A percentile compares a stretch with the other conserved stretches of the same genome.
Conservation (phyloP, 2,113 vertebrate genomes). For the Vanacampus margaritifer region DNA sequence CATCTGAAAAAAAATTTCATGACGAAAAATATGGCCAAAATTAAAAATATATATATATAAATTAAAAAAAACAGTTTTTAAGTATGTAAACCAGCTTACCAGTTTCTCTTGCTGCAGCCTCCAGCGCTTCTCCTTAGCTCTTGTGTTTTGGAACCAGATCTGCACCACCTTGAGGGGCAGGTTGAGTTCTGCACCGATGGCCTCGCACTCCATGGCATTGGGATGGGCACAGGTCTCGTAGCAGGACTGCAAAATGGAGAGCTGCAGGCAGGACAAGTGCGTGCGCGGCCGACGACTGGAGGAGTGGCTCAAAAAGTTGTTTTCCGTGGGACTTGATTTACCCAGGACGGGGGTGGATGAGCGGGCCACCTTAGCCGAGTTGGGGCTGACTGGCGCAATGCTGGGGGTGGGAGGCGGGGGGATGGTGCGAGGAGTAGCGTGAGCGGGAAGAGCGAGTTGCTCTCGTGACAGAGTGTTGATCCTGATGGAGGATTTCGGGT, state of each 20-base stretch:
- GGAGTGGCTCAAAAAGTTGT: slow-evolving; percentile 65
- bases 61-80: neutral
- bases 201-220: slow-evolving; percentile 85
- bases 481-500: slow-evolving; percentile 70
- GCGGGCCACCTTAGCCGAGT: slow-evolving; percentile 47
- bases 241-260: slow-evolving; percentile 87
- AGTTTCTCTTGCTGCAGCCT: slow-evolving; percentile 80
- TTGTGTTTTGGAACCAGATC: slow-evolving; percentile 92
- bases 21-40: too few relatives aligned
- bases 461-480: slow-evolving; percentile 76
- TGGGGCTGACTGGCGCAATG: slow-evolving; percentile 63
- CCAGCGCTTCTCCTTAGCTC: slow-evolving; percentile 91
- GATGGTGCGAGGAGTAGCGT: slow-evolving; percentile 54
- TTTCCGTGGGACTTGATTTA: slow-evolving; percentile 67
- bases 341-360: slow-evolving; percentile 41
- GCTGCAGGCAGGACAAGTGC: slow-evolving; percentile 84
- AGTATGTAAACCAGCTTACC: slow-evolving; percentile 41
- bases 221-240: slow-evolving; percentile 89
- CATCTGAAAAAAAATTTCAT: too few relatives aligned
- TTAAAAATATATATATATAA: too few relatives aligned
- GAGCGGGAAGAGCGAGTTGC: slow-evolving; percentile 67
- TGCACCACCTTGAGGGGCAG: slow-evolving; percentile 87
- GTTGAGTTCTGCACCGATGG: slow-evolving; percentile 82
- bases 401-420: slow-evolving; percentile 55
- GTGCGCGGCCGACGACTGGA: slow-evolving; percentile 82